Evolutionary conservation across 2,113 vertebrate species (phyloP), one percentile per base, ranked within the genome.

Genomic region (Myiozetetes cayanensis): DNA sequence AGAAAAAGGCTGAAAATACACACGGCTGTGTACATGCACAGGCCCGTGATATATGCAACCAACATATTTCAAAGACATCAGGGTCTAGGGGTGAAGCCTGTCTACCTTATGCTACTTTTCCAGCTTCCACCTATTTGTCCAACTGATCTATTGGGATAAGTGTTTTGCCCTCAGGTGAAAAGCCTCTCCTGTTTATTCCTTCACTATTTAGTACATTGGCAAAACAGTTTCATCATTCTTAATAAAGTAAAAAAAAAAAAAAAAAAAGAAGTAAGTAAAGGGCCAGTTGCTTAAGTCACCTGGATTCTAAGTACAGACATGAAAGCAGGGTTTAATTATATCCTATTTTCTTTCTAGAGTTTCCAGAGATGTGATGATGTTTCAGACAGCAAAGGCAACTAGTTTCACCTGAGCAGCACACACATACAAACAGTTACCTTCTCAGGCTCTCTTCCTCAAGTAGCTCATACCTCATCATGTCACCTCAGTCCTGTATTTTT

Each of bases 161-260:
- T 59, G 43, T 47, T 81, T 78, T 75, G 37, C 14, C 37, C 39
- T 44, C 27, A 78, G 52, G 27, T 35, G n/a, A 78, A 89, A 81
- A 68, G 44, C 19, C 41, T 83, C 46, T 65, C 53, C 58, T 79
- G 49, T 43, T 65, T 63, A 49, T 85, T 90, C 74, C 58, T 90
- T 90, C 47, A 84, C 15, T 67, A 21, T 46, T 77, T 67, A 81
- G 10, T 30, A 43, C 25, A 77, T 10, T 39, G 46, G 66, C 44
- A 89, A 87, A 86, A 67, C 4, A 61, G 53, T 65, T 93, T 85
- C 74, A 73, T 76, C 74, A 68, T 70, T 85, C 59, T 39, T 47
- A 94, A 95, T 74, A 84, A 89, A 78, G 10, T 14, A 46, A 67
- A 27, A 46, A 46, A 46, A 46, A 46, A n/a, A 47, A 41, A 44